Evolutionary conservation across 2,888 invertebrate genomes (phyloP).

Genomic region (Scaeva pyrastri): DNA sequence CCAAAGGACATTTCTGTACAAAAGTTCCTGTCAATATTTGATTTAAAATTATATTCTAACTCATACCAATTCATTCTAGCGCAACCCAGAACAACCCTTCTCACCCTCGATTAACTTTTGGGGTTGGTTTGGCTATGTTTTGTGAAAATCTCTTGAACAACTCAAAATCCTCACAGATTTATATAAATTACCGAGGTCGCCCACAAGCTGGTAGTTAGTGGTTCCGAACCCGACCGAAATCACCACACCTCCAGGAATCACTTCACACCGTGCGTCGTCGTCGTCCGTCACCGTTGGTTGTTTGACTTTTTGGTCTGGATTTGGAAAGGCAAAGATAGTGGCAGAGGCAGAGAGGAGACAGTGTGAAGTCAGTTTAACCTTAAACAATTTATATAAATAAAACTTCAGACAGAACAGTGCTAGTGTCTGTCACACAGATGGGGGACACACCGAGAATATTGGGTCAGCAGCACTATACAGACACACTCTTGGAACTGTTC

Average conservation of each 20-base stretch:
- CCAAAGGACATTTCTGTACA: slow-evolving; percentile 22
- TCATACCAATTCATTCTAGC: too few species aligned
- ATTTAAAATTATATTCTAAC: slow-evolving; percentile 56
- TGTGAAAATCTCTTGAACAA: slow-evolving; percentile 13
- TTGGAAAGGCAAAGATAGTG: not conserved
- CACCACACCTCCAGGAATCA: slow-evolving; percentile 62
- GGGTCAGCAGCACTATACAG: slow-evolving; percentile 36
- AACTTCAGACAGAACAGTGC: slow-evolving; percentile 40
- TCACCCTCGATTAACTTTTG: slow-evolving; percentile 61
- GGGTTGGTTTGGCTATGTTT: not conserved
- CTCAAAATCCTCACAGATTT: slow-evolving; percentile 60
- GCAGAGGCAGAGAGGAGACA: slow-evolving; percentile 1
- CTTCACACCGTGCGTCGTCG: slow-evolving; percentile 7
- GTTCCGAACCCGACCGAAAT: slow-evolving; percentile 58
- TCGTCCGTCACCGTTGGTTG: slow-evolving; percentile 1
- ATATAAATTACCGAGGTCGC: slow-evolving; percentile 73
- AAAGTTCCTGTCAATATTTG: slow-evolving; percentile 75
- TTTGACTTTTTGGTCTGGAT: slow-evolving; percentile 32
- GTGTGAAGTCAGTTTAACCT: slow-evolving; percentile 62
- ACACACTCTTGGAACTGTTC: not conserved
- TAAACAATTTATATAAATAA: slow-evolving; percentile 62
- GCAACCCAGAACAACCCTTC: slow-evolving; percentile 34
- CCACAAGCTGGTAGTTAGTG: slow-evolving; percentile 75
- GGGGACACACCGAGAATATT: slow-evolving; percentile 44
- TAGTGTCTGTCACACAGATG: slow-evolving; percentile 55